phyloP scores from a whole-genome alignment of 2,797 vertebrate species.

The Spea hammondii region DNA sequence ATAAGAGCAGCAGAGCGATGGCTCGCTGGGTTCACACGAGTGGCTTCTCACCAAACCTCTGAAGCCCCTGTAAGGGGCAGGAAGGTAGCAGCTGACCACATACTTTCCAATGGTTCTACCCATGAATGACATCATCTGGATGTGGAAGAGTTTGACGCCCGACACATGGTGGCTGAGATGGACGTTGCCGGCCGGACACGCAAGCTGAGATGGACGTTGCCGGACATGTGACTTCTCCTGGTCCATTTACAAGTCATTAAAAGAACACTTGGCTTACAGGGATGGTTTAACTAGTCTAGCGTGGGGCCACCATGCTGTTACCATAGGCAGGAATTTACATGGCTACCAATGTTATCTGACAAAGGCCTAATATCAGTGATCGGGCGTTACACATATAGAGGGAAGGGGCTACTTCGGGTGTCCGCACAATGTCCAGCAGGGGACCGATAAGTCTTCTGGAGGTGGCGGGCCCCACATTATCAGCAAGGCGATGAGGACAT shows the following conservation, averaged over 20 bases:
- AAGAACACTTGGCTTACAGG: not conserved
- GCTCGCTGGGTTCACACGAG: too few species aligned
- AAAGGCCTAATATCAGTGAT: conserved; percentile 4
- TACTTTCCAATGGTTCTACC: too few species aligned
- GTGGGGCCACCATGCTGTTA: not conserved
- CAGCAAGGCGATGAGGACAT: conserved; percentile 90
- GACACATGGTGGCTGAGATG: too few species aligned
- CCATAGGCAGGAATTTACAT: not conserved
- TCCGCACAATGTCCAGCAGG: not conserved
- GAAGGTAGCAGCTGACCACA: too few species aligned
- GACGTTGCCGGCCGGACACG: too few species aligned
- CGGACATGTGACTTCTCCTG: too few species aligned
- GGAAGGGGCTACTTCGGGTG: not conserved
- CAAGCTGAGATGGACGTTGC: too few species aligned
- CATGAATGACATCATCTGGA: too few species aligned
- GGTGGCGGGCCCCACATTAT: conserved; percentile 45
- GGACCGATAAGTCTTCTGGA: not conserved
- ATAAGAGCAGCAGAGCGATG: too few species aligned
- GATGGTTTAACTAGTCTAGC: conserved; percentile 17
- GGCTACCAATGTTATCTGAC: conserved; percentile 14
- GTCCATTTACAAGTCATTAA: not conserved
- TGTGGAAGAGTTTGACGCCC: too few species aligned
- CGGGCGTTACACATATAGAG: not conserved
- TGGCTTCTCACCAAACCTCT: too few species aligned
- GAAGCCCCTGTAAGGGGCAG: too few species aligned